These are phyloP conservation scores for Muscidifurax raptorellus DNA, from an alignment of 1,140 invertebrate species.

Conservation along the genomic window DNA sequence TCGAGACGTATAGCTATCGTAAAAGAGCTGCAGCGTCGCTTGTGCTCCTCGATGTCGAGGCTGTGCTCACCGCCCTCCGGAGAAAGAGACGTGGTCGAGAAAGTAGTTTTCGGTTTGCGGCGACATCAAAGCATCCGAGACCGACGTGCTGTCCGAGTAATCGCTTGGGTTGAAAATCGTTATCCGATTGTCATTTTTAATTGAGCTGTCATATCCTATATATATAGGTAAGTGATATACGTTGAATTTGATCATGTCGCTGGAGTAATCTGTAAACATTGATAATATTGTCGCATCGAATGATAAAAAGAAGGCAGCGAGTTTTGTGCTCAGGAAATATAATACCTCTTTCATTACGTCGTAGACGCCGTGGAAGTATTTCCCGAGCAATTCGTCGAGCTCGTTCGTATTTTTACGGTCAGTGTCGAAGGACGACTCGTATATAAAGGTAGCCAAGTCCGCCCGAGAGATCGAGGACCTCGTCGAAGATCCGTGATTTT, in stretches of 20 bases:
- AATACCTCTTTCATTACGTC: constrained; percentile 53
- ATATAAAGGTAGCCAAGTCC: constrained; percentile 56
- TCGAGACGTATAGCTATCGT: constrained; percentile 75
- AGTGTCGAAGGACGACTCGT: constrained; percentile 31
- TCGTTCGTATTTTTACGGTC: background rate
- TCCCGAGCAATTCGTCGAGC: constrained; percentile 49
- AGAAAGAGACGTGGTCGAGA: constrained; percentile 57
- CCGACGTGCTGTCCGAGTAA: constrained; percentile 71
- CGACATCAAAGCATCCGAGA: constrained; percentile 60
- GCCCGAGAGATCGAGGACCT: constrained; percentile 47
- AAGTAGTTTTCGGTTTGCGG: constrained; percentile 56
- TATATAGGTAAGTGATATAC: background rate
- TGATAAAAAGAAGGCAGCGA: no score
- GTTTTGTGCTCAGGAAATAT: no score
- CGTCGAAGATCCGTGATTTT: constrained; percentile 45
- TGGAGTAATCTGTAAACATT: constrained; percentile 74
- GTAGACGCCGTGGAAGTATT: constrained; percentile 43
- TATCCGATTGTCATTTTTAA: constrained; percentile 58
- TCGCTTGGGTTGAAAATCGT: constrained; percentile 72
- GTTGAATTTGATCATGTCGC: constrained; percentile 65
- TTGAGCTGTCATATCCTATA: no score
- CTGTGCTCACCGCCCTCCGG: constrained; percentile 49
- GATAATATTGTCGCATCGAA: no score
- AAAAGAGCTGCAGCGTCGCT: constrained; percentile 70
- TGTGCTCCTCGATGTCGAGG: constrained; percentile 67